Base-by-base conservation (phyloP, 2,113 vertebrate genomes). In the Rhinichthys klamathensis region DNA sequence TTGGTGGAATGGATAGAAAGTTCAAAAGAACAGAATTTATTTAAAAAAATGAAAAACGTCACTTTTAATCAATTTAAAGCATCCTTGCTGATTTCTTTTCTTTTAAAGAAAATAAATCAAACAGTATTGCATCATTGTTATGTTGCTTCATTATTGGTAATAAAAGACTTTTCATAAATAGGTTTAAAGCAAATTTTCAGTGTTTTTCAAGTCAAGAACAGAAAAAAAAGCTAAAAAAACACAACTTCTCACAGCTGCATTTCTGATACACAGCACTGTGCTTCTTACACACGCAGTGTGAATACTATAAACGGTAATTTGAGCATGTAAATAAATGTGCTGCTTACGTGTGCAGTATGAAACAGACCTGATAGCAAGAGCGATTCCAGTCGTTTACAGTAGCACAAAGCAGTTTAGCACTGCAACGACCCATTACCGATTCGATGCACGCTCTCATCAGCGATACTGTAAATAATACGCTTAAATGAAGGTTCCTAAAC, bases 361-460 rank as follows among this genome's bases (percentile, higher is more conserved):
- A 77, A 32, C 25, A 32, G 49, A 77, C 25, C 74, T 51, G 30
- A 77, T 77, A 51, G 15, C 74, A 56, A 15, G 13, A 75, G 44
- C 49, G 27, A 30, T 54, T 51, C 27, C 74, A 76, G 27, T 32
- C n/a, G 30, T 74, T 73, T 51, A 41, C 60, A 70, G 58, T 67
- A 80, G 80, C 80, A 63, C 60, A 79, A 81, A 83, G 84, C 86
- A 80, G 67, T 72, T 65, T 69, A 23, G n/a, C 65, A 56, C 75
- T 27, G 65, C 70, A 84, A 79, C 79, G 77, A 21, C 78, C 69
- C 21, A 54, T 77, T 82, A 84, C 10, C n/a, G 25, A 72, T 79
- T 86, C 80, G 25, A 32, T 70, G n/a, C 78, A 74, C 84, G 49
- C 78, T 38, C 60, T 63, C 41, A 85, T 85, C 49, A 60, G 72